Evolutionary conservation across 2,797 vertebrate species (phyloP), one percentile per base, ranked within the genome.

Genomic region (Chelon auratus): DNA sequence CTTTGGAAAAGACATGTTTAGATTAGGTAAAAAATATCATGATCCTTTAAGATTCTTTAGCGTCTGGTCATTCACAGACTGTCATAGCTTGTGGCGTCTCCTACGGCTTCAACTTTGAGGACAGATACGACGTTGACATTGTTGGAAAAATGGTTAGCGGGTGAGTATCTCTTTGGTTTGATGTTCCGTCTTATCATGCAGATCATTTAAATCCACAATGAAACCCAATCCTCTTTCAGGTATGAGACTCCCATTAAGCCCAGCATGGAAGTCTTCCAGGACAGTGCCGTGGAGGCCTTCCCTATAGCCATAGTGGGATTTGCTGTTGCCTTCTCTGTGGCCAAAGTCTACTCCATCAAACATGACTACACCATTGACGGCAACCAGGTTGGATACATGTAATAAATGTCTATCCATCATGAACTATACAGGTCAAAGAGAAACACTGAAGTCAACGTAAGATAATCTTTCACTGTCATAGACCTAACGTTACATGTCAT

Each of bases 271-370:
- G 5, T 96, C 73, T 91, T 97, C 66, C 75, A 93, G 83, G 73
- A 90, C 0, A 93, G 92, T 4, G 83, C 94, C 0, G 90, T 93
- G 0, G 97, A 98, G 0, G 80, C 95, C 24, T 94, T 99, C 60
- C 93, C 96, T 43, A 92, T 97, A 0, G 96, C 95, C 1, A 94
- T 98, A 0, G 96, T 99, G 24, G 97, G 93, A 9, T 98, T 99
- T 82, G 94, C 95, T 3, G 93, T 99, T 9, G 96, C 95, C 36
- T 98, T 95, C 86, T 97, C 97, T 0, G 97, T 99, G 45, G 96
- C 97, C 70, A 97, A 97, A 67, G 95, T 98, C 56, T 99, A 98
- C 77, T 92, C 97, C 17, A 90, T 96, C 72, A 98, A 98, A 83
- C 93, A 98, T 0, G 96, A 97, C 86, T 98, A 99, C 67, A 70